Evolutionary conservation across 2,888 invertebrate genomes (phyloP).

Genomic region (Nowickia ferox): DNA sequence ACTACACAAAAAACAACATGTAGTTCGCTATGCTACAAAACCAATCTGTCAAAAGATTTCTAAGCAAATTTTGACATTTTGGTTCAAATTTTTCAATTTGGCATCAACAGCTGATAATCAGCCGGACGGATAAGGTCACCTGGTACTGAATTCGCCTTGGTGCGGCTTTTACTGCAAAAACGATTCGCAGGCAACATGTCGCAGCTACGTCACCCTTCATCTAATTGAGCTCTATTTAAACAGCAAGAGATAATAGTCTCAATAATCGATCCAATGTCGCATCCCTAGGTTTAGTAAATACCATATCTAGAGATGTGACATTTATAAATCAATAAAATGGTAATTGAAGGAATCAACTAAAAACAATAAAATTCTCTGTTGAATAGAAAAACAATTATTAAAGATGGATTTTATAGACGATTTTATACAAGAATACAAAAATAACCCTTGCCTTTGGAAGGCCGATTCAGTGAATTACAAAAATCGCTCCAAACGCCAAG

Average conservation of each 20-base stretch:
- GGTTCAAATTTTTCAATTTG: too few relatives aligned
- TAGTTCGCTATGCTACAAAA: too few relatives aligned
- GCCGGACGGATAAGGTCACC: too few relatives aligned
- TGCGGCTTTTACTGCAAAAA: too few relatives aligned
- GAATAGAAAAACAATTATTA: conserved; percentile 20
- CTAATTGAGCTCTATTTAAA: not conserved
- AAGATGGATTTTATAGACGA: conserved; percentile 82
- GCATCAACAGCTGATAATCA: too few relatives aligned
- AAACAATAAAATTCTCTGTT: conserved; percentile 43
- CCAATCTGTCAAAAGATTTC: too few relatives aligned
- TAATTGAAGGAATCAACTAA: conserved; percentile 58
- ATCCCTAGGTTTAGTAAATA: conserved; percentile 27
- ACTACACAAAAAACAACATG: too few relatives aligned
- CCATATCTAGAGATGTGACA: conserved; percentile 36
- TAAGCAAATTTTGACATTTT: too few relatives aligned
- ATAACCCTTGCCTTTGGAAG: conserved; percentile 82
- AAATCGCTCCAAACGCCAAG: conserved; percentile 81
- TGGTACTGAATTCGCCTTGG: too few relatives aligned
- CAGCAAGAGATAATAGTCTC: not conserved
- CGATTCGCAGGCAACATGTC: not conserved
- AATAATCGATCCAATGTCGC: not conserved
- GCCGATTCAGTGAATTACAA: conserved; percentile 81
- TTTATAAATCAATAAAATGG: conserved; percentile 69
- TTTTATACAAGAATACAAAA: conserved; percentile 82
- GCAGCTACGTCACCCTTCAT: not conserved